These are phyloP conservation scores for Pomatorhinus ruficollis DNA, from an alignment of 2,113 vertebrate genomes.

Conservation along the genomic window DNA sequence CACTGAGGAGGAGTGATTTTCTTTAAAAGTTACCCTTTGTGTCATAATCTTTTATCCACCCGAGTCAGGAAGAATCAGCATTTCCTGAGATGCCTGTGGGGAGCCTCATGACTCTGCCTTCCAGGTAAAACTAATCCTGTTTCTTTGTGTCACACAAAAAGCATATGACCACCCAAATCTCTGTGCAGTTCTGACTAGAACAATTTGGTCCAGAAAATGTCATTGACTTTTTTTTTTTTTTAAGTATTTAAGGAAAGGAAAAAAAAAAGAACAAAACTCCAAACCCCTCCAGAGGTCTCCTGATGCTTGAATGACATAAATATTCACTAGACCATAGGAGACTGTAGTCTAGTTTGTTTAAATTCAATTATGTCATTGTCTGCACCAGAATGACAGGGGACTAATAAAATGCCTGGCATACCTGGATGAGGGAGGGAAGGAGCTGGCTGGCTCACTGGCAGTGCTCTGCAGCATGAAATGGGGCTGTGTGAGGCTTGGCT, in stretches of 20 bases:
- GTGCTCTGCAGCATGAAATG: background rate
- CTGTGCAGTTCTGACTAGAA: background rate
- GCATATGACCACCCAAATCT: background rate
- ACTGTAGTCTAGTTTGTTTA: constrained; percentile 39
- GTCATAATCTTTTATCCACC: background rate
- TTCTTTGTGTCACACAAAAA: background rate
- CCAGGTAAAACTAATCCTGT: background rate
- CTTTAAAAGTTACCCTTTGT: background rate
- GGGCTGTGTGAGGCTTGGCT: background rate
- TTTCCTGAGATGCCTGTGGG: constrained; percentile 8
- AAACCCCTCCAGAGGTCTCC: background rate
- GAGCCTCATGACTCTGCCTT: background rate
- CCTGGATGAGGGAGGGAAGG: background rate
- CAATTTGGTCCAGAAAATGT: background rate
- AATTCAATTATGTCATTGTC: constrained; percentile 35
- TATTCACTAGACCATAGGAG: constrained; percentile 49
- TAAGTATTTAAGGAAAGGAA: background rate
- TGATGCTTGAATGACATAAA: constrained; percentile 44
- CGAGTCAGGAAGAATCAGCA: background rate
- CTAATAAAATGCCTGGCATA: background rate
- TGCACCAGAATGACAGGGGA: background rate
- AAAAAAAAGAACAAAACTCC: background rate
- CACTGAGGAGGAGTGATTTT: background rate
- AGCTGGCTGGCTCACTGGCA: background rate
- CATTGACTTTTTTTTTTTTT: constrained; percentile 1